Conservation (phyloP, 2,888 invertebrate genomes). For the Parnassius apollo region DNA sequence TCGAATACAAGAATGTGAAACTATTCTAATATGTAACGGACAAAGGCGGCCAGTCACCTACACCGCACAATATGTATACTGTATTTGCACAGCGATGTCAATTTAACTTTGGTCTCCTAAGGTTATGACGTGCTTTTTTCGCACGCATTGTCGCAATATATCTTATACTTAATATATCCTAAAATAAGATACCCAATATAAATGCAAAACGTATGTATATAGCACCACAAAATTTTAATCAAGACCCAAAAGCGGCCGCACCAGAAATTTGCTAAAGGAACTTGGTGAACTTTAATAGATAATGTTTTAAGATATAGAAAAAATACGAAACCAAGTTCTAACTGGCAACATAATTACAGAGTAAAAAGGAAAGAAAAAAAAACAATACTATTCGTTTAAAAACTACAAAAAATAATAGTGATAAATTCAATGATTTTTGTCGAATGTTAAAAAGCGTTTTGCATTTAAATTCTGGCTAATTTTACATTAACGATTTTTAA, state of each 20-base stretch:
- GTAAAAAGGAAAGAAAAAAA: background rate
- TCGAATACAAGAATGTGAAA: too few relatives aligned
- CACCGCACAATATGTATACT: background rate
- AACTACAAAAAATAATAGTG: too few relatives aligned
- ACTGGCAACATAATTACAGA: too few relatives aligned
- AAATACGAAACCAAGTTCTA: too few relatives aligned
- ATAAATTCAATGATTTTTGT: background rate
- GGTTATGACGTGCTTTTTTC: background rate
- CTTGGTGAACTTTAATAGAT: too few relatives aligned
- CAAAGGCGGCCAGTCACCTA: background rate
- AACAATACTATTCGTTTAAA: too few relatives aligned
- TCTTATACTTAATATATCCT: background rate
- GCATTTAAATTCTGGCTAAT: constrained; percentile 3
- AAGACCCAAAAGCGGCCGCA: background rate
- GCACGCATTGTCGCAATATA: background rate
- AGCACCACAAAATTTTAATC: background rate
- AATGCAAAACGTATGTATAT: background rate
- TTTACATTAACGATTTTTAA: background rate
- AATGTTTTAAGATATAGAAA: too few relatives aligned
- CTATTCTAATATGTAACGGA: too few relatives aligned
- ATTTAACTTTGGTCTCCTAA: background rate
- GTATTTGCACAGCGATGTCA: background rate
- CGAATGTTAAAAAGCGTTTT: background rate
- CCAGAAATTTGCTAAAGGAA: background rate
- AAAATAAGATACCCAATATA: background rate